phyloP scores from a whole-genome alignment of 2,888 invertebrate genomes.

The Epirrhoe alternata region DNA sequence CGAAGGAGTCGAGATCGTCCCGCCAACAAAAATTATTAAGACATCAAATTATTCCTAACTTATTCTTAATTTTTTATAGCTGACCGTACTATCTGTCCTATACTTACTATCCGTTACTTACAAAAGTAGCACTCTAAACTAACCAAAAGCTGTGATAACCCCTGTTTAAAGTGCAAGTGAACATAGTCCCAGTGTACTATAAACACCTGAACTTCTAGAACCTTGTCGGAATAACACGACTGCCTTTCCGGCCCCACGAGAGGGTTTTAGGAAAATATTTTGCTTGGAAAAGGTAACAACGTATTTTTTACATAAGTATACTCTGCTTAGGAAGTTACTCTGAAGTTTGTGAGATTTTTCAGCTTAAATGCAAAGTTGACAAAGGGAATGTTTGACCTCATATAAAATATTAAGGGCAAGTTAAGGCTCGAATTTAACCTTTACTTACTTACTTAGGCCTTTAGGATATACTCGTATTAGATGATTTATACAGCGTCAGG shows the following conservation, averaged over 20 bases:
- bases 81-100: no score
- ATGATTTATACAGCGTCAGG: no score
- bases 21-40: no score
- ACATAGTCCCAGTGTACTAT: constrained; percentile 22
- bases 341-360: constrained; percentile 11
- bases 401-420: not conserved
- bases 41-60: no score
- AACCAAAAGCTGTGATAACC: not conserved
- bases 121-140: not conserved
- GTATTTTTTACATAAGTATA: constrained; percentile 14
- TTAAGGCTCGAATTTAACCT: not conserved
- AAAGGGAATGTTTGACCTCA: not conserved
- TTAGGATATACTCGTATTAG: no score
- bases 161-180: not conserved
- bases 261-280: constrained; percentile 17
- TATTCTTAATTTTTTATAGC: no score
- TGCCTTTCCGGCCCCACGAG: not conserved
- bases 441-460: no score
- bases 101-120: no score
- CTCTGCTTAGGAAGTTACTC: constrained; percentile 7
- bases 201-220: constrained; percentile 32
- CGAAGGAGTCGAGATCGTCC: no score
- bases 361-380: constrained; percentile 2
- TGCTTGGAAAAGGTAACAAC: constrained; percentile 15
- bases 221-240: constrained; percentile 25